Conservation (phyloP, 2,797 vertebrate genomes). For the Forpus xanthops region DNA sequence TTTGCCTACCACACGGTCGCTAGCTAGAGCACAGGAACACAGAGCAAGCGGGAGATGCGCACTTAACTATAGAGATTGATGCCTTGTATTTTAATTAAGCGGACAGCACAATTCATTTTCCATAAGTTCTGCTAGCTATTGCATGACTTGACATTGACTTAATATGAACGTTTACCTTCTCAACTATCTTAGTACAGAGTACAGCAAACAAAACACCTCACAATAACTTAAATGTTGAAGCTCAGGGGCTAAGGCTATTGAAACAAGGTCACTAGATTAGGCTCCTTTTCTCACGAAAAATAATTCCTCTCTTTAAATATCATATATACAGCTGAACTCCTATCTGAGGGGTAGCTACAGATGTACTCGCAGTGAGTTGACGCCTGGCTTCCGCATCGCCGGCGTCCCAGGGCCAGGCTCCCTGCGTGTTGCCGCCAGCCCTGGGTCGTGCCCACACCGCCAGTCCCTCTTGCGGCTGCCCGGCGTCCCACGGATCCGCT, state of each 20-base stretch:
- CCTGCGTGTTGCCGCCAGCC: neutral
- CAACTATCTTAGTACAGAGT: conserved; percentile 19
- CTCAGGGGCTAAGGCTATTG: conserved; percentile 3
- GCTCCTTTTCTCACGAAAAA: conserved; percentile 42
- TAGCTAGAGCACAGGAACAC: neutral
- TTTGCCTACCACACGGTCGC: neutral
- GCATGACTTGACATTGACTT: conserved; percentile 43
- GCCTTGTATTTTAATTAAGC: conserved; percentile 17
- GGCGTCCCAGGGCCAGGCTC: neutral
- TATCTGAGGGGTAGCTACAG: neutral
- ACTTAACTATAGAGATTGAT: neutral
- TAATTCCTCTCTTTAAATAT: conserved; percentile 30
- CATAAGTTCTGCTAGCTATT: conserved; percentile 47
- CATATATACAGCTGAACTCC: neutral
- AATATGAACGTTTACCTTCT: conserved; percentile 38
- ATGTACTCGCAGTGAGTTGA: neutral
- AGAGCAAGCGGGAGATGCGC: neutral
- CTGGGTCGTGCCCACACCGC: too few relatives aligned
- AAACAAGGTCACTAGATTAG: conserved; percentile 12
- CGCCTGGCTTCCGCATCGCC: neutral
- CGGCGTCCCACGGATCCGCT: neutral
- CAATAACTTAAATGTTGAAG: conserved; percentile 1
- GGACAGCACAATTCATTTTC: conserved; percentile 26
- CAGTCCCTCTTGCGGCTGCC: neutral
- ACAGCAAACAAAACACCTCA: conserved; percentile 52